Conservation (phyloP, 1,140 invertebrate genomes). For the Hycleus cichorii region DNA sequence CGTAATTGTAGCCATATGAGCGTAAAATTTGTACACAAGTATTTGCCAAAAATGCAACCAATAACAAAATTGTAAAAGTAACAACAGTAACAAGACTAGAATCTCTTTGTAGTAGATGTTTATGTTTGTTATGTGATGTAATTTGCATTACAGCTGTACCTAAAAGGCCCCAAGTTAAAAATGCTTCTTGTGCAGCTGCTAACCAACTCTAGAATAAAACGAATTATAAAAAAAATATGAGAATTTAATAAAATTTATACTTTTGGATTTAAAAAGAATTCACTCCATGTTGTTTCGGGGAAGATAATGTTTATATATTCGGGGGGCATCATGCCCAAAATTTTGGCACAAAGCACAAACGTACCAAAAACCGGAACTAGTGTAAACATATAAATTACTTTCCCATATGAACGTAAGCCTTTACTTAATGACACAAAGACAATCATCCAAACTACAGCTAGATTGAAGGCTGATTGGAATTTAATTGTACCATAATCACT, state of each 20-base stretch:
- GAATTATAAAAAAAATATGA: constrained; percentile 1
- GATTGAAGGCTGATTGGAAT: constrained; percentile 82
- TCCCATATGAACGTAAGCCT: constrained; percentile 78
- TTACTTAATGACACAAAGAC: constrained; percentile 84
- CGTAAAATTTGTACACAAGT: constrained; percentile 69
- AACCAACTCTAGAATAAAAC: constrained; percentile 64
- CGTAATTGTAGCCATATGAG: constrained; percentile 62
- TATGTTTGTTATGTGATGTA: constrained; percentile 65
- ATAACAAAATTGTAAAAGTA: constrained; percentile 64
- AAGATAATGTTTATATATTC: constrained; percentile 61
- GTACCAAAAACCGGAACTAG: constrained; percentile 65
- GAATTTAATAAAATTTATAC: constrained; percentile 37
- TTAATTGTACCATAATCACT: constrained; percentile 62
- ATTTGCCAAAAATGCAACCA: constrained; percentile 71
- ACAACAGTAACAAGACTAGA: constrained; percentile 69
- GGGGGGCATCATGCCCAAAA: constrained; percentile 61
- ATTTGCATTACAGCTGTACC: constrained; percentile 78
- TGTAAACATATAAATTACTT: constrained; percentile 69
- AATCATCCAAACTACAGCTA: constrained; percentile 85
- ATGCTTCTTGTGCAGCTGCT: constrained; percentile 78
- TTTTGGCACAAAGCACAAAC: constrained; percentile 63
- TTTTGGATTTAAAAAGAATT: constrained; percentile 75
- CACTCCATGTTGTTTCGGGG: constrained; percentile 67
- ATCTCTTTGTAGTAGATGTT: constrained; percentile 66
- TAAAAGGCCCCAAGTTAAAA: constrained; percentile 84